Evolutionary conservation across 1,140 invertebrate species (phyloP), one percentile per base, ranked within the genome.

Genomic region (Caerostris extrusa): DNA sequence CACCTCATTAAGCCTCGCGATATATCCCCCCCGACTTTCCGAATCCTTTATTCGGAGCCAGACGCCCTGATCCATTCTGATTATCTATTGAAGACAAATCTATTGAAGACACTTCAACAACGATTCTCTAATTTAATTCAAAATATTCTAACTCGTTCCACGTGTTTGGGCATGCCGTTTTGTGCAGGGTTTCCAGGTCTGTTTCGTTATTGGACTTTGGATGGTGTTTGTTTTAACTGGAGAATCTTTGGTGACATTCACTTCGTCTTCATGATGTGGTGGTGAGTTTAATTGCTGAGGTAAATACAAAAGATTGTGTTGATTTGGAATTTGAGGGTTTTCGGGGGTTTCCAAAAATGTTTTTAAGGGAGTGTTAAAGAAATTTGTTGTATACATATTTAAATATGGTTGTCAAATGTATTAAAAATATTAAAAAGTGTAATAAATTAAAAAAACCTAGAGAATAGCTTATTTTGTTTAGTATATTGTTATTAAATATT

Each of bases 41-140:
- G n/a, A 19, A 85, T 8, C 55, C 55, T 58, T 58, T 85, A 77
- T 85, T 85, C 17, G 3, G 19, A 85, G n/a, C 57, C 55, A 58
- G 19, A n/a, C 50, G 57, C 82, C 82, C 8, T 85, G 55, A 57
- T 56, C 82, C 19, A 58, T 57, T 57, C 55, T 85, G 82, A 58
- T 56, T 85, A 85, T n/a, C n/a, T n/a, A n/a, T n/a, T n/a, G n/a
- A 85, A 85, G 58, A 6, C 34, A 77, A 77, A 77, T 77, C 34
- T 77, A 77, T 77, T 77, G 71, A 77, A 77, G 34, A 77, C 71
- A 53, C 71, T 77, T 77, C 34, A 77, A 53, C 71, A 77, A 34
- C 8, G 34, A 77, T 14, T 77, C 19, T 50, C 71, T 77, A 77
- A 77, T 77, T 77, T 77, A 77, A 77, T 77, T 77, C 71, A 77